Conservation (phyloP, 2,888 invertebrate genomes). For the Candidula unifasciata region DNA sequence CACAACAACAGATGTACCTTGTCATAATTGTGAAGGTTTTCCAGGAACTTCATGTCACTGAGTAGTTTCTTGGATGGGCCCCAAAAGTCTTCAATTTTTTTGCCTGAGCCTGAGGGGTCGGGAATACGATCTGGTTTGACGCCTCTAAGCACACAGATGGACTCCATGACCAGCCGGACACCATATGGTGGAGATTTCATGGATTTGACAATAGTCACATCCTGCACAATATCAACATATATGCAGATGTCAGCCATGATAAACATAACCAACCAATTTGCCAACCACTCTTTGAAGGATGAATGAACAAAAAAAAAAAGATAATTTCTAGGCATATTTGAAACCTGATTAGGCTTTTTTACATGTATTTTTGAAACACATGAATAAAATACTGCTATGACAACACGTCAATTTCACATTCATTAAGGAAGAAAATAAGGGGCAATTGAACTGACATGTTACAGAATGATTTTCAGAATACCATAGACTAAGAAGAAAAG, state of each 20-base stretch:
- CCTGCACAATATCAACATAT: conserved; percentile 60
- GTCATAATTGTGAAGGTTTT: conserved; percentile 75
- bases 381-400: no score
- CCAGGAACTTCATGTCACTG: conserved; percentile 78
- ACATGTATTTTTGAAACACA: no score
- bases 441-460: no score
- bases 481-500: no score
- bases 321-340: no score
- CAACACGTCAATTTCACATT: no score
- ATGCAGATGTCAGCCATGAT: neutral
- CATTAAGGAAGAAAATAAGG: no score
- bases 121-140: conserved; percentile 78
- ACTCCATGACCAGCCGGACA: conserved; percentile 78
- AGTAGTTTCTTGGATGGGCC: conserved; percentile 77
- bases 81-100: conserved; percentile 79
- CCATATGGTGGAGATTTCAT: conserved; percentile 78
- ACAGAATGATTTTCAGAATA: no score
- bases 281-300: no score
- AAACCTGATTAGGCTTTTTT: no score
- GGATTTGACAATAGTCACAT: conserved; percentile 78
- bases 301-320: no score
- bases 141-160: conserved; percentile 78
- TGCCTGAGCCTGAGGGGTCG: conserved; percentile 77
- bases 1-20: conserved; percentile 67
- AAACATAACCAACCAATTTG: no score